Percentiles rank a stretch among this genome's conserved stretches.
phyloP scores from a whole-genome alignment of 2,797 vertebrate genomes.

The Danio tinwini region DNA sequence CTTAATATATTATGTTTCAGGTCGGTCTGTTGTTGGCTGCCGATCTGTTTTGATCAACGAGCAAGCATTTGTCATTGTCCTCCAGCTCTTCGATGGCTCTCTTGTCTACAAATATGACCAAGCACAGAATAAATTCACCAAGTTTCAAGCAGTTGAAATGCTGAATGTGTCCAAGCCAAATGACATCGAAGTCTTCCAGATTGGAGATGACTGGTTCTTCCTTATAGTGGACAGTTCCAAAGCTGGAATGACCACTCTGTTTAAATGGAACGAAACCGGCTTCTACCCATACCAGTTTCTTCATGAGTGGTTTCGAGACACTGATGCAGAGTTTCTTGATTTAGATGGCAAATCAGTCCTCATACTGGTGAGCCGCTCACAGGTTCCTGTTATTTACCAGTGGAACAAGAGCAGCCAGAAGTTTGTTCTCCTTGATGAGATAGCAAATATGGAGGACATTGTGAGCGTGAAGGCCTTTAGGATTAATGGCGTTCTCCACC shows the following conservation, averaged over 20 bases:
- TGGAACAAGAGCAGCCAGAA: constrained; percentile 94
- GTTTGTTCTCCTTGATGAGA: constrained; percentile 86
- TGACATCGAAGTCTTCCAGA: constrained; percentile 94
- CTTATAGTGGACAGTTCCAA: constrained; percentile 97
- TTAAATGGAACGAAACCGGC: constrained; percentile 95
- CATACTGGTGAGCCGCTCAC: constrained; percentile 91
- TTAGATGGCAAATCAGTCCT: constrained; percentile 90
- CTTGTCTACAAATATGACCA: constrained; percentile 95
- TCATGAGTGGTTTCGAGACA: constrained; percentile 97
- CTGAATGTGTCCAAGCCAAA: constrained; percentile 97
- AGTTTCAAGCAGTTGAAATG: constrained; percentile 95
- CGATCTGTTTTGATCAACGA: constrained; percentile 91
- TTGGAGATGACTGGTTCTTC: constrained; percentile 90
- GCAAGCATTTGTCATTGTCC: constrained; percentile 92
- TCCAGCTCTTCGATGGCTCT: constrained; percentile 95
- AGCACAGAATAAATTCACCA: constrained; percentile 93
- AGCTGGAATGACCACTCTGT: constrained; percentile 92
- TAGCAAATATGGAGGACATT: constrained; percentile 91
- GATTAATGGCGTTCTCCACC: constrained; percentile 83
- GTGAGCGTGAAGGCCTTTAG: constrained; percentile 91
- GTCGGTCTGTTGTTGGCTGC: constrained; percentile 95
- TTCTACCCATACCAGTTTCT: constrained; percentile 95
- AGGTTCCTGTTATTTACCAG: constrained; percentile 90
- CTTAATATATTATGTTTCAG: constrained; percentile 70
- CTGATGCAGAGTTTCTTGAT: constrained; percentile 89